Evolutionary conservation across 2,797 vertebrate genomes (phyloP).

Genomic region (Galaxias olidus): DNA sequence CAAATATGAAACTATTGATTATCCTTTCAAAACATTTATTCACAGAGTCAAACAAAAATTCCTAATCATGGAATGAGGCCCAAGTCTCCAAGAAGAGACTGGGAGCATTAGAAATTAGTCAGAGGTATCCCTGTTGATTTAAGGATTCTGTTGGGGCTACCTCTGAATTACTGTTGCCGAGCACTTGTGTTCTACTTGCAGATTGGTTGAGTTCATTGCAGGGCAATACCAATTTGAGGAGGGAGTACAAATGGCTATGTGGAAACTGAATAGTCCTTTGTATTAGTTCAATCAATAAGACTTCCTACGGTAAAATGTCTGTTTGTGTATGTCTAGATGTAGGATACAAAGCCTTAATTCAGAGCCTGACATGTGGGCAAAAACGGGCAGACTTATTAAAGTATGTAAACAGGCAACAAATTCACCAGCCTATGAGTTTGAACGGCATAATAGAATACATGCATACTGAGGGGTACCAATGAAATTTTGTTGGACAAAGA

Average conservation of each 20-base stretch:
- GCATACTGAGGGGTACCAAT: constrained; percentile 29
- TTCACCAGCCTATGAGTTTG: constrained; percentile 15
- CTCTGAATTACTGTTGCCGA: constrained; percentile 4
- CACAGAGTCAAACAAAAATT: no score
- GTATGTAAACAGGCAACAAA: constrained; percentile 25
- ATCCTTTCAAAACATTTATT: no score
- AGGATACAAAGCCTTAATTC: constrained; percentile 23
- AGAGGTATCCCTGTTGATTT: constrained; percentile 7
- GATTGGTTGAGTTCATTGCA: not conserved
- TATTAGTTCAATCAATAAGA: constrained; percentile 21
- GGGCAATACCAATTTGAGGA: not conserved
- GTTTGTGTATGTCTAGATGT: constrained; percentile 16
- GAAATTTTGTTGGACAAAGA: constrained; percentile 26
- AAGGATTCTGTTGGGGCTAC: constrained; percentile 15
- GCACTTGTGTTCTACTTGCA: constrained; percentile 28
- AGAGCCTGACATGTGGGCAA: not conserved
- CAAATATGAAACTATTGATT: no score
- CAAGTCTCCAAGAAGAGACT: no score
- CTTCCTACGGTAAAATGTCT: constrained; percentile 12
- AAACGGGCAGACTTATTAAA: constrained; percentile 6
- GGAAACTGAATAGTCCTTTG: constrained; percentile 10
- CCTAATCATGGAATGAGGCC: no score
- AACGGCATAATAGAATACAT: constrained; percentile 19
- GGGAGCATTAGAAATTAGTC: not conserved
- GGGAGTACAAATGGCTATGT: not conserved